Conservation (phyloP, 2,888 invertebrate species). For the Plemyria rubiginata region DNA sequence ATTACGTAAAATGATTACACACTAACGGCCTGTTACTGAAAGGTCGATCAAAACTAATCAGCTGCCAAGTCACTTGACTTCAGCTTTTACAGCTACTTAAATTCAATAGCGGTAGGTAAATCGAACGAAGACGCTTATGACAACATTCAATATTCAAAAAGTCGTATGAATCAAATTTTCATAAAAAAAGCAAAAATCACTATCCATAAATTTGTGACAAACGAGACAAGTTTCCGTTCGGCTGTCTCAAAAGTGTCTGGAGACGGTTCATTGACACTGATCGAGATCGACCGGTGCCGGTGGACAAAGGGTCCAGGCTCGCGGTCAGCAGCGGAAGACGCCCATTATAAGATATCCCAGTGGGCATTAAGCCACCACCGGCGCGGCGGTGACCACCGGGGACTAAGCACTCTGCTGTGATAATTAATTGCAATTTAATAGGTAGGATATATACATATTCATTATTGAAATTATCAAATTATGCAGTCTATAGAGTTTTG, state of each 20-base stretch:
- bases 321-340: slow-evolving; percentile 64
- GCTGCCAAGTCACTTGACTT: no score
- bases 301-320: slow-evolving; percentile 55
- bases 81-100: background rate
- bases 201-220: slow-evolving; percentile 32
- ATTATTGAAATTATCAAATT: slow-evolving; percentile 2
- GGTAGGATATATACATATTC: no score
- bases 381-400: slow-evolving; percentile 31
- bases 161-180: slow-evolving; percentile 20
- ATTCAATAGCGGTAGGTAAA: slow-evolving; percentile 3
- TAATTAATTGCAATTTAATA: slow-evolving; percentile 25
- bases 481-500: background rate
- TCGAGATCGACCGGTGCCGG: slow-evolving; percentile 48
- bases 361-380: slow-evolving; percentile 47
- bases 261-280: slow-evolving; percentile 58
- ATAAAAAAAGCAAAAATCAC: slow-evolving; percentile 32
- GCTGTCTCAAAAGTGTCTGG: slow-evolving; percentile 41
- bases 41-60: no score
- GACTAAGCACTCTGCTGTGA: slow-evolving; percentile 18
- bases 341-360: slow-evolving; percentile 60
- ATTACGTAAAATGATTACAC: background rate
- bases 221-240: slow-evolving; percentile 35
- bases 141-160: slow-evolving; percentile 27
- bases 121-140: slow-evolving; percentile 19
- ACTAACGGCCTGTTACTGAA: background rate